These are phyloP conservation scores for Dynastes tityus DNA, from an alignment of 2,888 invertebrate genomes.

Conservation along the genomic window DNA sequence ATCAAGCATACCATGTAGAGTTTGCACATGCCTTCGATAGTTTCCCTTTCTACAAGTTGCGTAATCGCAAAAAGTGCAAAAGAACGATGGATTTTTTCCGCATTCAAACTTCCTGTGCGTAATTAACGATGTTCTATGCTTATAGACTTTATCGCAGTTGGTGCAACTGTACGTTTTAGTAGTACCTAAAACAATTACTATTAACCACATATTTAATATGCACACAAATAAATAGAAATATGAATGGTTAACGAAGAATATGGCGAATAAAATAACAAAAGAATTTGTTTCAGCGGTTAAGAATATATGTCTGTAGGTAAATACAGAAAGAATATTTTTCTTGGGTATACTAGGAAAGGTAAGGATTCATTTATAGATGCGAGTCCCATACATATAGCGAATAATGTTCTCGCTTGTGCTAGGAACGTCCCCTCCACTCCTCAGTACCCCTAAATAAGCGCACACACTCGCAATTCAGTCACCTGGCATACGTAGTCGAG, in stretches of 20 bases:
- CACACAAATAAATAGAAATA: neutral
- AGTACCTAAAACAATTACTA: conserved; percentile 22
- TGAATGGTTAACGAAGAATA: neutral
- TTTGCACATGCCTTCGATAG: conserved; percentile 37
- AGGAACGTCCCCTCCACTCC: too few relatives aligned
- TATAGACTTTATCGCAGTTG: conserved; percentile 82
- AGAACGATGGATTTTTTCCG: conserved; percentile 76
- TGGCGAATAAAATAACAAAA: too few relatives aligned
- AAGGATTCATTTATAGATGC: too few relatives aligned
- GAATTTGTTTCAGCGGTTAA: too few relatives aligned
- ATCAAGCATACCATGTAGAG: conserved; percentile 9
- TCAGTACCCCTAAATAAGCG: too few relatives aligned
- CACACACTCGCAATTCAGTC: too few relatives aligned
- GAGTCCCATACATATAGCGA: too few relatives aligned
- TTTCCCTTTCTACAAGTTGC: conserved; percentile 34
- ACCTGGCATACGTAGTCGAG: too few relatives aligned
- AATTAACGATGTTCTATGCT: conserved; percentile 79
- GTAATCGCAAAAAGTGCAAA: conserved; percentile 67
- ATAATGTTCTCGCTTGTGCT: too few relatives aligned
- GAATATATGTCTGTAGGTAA: too few relatives aligned
- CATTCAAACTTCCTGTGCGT: conserved; percentile 82
- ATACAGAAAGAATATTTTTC: too few relatives aligned
- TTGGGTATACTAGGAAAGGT: too few relatives aligned
- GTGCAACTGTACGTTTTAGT: conserved; percentile 72
- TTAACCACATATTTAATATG: neutral